Conservation (phyloP, 2,797 vertebrate genomes). For the Pseudochirops corinnae region DNA sequence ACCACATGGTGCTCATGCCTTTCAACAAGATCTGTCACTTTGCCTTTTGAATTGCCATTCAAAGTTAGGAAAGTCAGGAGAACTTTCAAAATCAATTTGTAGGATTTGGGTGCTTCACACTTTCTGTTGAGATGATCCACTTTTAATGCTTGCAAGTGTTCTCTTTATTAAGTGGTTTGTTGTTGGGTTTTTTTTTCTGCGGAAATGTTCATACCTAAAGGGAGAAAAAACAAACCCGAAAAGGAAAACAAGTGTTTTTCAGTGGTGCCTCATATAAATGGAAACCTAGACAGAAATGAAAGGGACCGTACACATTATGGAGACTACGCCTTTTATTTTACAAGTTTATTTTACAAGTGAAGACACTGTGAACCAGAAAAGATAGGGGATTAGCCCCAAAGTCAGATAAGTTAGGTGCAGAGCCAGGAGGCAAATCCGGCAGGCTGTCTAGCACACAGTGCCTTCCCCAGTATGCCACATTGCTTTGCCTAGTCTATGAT, state of each 20-base stretch:
- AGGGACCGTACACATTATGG: not conserved
- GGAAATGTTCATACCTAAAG: slow-evolving; percentile 30
- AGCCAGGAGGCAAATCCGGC: not conserved
- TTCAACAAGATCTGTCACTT: not conserved
- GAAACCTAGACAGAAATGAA: not conserved
- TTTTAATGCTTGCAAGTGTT: not conserved
- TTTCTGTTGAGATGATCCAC: not conserved
- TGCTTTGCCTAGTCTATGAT: not conserved
- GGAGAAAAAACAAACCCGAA: not conserved
- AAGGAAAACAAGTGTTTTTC: not conserved
- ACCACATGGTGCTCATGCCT: not conserved
- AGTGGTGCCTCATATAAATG: slow-evolving; percentile 5
- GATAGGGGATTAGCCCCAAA: not conserved
- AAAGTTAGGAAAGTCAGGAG: not conserved
- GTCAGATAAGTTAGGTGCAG: not conserved
- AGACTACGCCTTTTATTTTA: not conserved
- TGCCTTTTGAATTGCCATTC: not conserved
- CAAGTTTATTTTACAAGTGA: not conserved
- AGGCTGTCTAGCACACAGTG: not conserved
- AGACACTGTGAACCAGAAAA: not conserved
- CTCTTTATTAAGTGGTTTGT: slow-evolving; percentile 12
- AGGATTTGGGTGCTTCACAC: not conserved
- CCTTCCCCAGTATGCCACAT: not conserved
- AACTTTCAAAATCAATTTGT: slow-evolving; percentile 6
- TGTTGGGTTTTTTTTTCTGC: not conserved